Conservation (phyloP, 2,888 invertebrate genomes). For the Ypsolopha scabrella region DNA sequence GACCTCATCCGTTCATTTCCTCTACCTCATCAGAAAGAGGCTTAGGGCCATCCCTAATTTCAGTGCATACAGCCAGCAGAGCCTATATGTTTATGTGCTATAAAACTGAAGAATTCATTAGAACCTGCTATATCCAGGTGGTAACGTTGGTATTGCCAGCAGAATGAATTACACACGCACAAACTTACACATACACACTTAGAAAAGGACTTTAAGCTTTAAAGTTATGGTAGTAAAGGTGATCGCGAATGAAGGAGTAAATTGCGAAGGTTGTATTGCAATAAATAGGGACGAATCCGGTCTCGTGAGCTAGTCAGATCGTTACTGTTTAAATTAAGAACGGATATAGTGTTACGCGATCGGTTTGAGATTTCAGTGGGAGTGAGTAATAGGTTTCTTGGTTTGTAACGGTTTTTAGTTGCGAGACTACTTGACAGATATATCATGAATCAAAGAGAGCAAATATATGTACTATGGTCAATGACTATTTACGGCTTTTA, state of each 20-base stretch:
- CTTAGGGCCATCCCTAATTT: no score
- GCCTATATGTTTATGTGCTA: slow-evolving; percentile 9
- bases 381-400: no score
- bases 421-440: no score
- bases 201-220: neutral
- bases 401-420: no score
- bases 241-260: neutral
- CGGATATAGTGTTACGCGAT: slow-evolving; percentile 2
- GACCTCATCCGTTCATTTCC: no score
- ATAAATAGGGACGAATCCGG: slow-evolving; percentile 4
- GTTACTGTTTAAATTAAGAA: slow-evolving; percentile 4
- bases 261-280: neutral
- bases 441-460: no score
- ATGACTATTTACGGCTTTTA: no score
- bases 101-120: slow-evolving; percentile 11
- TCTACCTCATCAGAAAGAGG: no score
- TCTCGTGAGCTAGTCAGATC: slow-evolving; percentile 2
- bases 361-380: neutral
- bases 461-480: no score
- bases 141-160: neutral
- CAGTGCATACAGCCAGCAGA: no score
- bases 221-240: neutral
- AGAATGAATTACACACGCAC: neutral
- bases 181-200: neutral
- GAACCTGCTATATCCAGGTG: neutral